phyloP scores from a whole-genome alignment of 2,797 vertebrate species.

The Gymnothorax javanicus region DNA sequence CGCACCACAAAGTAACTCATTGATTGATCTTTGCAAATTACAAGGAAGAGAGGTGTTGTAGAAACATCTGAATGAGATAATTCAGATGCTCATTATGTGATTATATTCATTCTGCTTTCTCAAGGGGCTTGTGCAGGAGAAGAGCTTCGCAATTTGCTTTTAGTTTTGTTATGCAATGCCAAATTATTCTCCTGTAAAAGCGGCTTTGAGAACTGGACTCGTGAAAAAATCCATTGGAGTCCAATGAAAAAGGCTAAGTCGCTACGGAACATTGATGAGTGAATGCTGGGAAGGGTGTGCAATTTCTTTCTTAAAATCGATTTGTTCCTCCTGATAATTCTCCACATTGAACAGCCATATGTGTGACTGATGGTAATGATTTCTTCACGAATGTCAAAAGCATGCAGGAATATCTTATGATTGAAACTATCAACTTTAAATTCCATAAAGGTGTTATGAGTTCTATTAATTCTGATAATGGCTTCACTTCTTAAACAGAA shows the following conservation, averaged over 20 bases:
- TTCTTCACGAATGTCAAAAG: neutral
- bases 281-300: neutral
- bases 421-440: neutral
- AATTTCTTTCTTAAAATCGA: neutral
- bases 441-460: neutral
- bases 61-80: no score
- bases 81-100: neutral
- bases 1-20: no score
- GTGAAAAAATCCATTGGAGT: neutral
- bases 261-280: neutral
- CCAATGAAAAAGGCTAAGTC: neutral
- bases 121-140: neutral
- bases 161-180: neutral
- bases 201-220: no score
- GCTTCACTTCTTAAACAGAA: neutral
- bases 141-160: neutral
- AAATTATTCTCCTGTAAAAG: neutral
- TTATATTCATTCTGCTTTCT: neutral
- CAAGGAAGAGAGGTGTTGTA: no score
- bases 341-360: neutral
- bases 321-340: neutral
- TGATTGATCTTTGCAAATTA: no score
- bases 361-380: neutral
- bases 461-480: neutral
- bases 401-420: neutral